Percentiles rank a stretch among this genome's conserved stretches.
These are phyloP conservation scores for Phataginus tricuspis DNA, from an alignment of 2,797 vertebrate genomes.

Conservation along the genomic window DNA sequence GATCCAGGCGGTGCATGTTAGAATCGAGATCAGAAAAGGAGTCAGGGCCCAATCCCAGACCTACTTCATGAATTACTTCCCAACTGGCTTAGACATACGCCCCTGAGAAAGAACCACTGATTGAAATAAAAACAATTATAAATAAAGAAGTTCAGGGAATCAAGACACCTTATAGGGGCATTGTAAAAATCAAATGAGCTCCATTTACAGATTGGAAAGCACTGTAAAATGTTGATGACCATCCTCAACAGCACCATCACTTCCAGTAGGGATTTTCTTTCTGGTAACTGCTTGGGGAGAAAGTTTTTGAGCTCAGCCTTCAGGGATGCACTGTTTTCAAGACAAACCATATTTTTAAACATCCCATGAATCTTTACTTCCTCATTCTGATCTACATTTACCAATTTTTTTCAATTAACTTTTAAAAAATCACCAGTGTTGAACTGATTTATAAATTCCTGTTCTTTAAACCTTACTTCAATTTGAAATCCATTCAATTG, in stretches of 20 bases:
- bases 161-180: background rate
- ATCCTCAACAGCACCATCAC: background rate
- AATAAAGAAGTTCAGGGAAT: background rate
- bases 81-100: background rate
- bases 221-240: background rate
- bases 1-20: background rate
- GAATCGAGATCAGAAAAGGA: background rate
- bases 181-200: background rate
- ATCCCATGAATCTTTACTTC: background rate
- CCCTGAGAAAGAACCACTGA: background rate
- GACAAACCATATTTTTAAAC: background rate
- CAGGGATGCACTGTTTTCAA: background rate
- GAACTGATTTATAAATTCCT: background rate
- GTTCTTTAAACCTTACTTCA: conserved; percentile 13
- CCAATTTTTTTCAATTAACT: background rate
- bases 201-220: background rate
- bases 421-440: conserved; percentile 5
- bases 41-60: background rate
- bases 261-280: background rate
- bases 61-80: background rate
- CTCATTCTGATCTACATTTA: background rate
- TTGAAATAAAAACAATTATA: background rate
- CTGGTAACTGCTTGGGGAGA: background rate
- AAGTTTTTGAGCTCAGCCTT: background rate
- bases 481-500: conserved; percentile 1